Evolutionary conservation across 2,797 vertebrate genomes (phyloP), one percentile per base, ranked within the genome.

Genomic region (Pseudotriccus pelzelni): DNA sequence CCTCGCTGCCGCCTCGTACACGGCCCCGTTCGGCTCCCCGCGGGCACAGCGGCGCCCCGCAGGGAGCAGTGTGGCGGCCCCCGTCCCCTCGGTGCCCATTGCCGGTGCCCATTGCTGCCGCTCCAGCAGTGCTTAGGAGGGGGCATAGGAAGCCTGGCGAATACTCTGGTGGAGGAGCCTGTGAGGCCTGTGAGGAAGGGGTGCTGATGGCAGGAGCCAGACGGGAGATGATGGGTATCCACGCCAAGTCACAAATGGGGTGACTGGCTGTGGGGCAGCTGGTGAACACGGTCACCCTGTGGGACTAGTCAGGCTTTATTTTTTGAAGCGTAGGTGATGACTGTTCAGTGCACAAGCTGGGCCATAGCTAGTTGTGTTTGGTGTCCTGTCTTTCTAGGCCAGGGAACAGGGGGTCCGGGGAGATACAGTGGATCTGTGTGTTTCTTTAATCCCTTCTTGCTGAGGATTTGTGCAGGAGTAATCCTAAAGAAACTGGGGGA

Each of bases 351-450:
- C 11, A 8, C 32, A 6, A 64, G 44, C 10, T 7, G 21, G 30
- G 24, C 37, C n/a, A 3, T 4, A 18, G 27, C n/a, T 16, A 4
- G 7, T 27, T 1, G 0, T 2, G 4, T 28, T 32, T 34, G 27
- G 19, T 75, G 75, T 13, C 18, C 46, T n/a, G 41, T 14, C 4
- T 43, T 30, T n/a, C 27, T 8, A 43, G n/a, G 15, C 8, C 0
- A 0, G 10, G 8, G 30, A 36, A 27, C 5, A 3, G 2, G 1
- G 9, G 4, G 17, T 12, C 30, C 37, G 4, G 22, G 37, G 34
- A 52, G 7, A 19, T 4, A 10, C 0, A 6, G 50, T 20, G 18
- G 22, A 25, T 28, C 23, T 24, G 0, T 9, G 5, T 24, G 34
- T 53, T 49, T 36, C 24, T 56, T 43, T 27, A 32, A 10, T 8